Base-by-base conservation (phyloP, 2,797 vertebrate genomes). In the Mergus octosetaceus region DNA sequence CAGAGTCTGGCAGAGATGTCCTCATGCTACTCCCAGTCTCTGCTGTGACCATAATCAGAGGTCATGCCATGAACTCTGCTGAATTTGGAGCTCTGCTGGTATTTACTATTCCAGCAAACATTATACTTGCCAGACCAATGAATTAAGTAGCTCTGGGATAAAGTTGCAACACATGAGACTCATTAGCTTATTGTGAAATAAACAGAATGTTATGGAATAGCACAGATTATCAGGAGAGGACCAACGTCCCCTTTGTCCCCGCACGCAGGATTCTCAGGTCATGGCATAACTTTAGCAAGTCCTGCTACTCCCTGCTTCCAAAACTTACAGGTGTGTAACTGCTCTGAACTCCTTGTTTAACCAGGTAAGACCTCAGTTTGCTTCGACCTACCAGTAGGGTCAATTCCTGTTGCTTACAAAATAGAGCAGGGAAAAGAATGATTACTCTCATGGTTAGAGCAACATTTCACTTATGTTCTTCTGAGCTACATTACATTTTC, bases 141-240 rank as follows among this genome's bases (percentile, higher is more conserved):
- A 93, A 87, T 57, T 92, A 89, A 89, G 78, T 64, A 92, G 72
- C 39, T 89, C 65, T 91, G 53, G 53, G 78, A 51, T 83, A 36
- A 81, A 91, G 65, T 74, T 96, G 89, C 91, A 92, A 90, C 94
- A 95, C 38, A 86, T 2, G 2, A 73, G 38, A 36, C 84, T 76
- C 51, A 85, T 82, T 69, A 88, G 30, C 25, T 84, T 65, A 36
- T 89, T 96, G 85, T 54, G 89, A 91, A 94, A 96, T 82, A 66
- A 76, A 53, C 18, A 83, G 28, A 89, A 53, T 53, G n/a, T 54
- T 69, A 89, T 61, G 49, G 82, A 83, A 92, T 82, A 85, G 17
- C 25, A 89, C 16, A 79, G 75, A 76, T 82, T 66, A 94, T 70
- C 84, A 71, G 87, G 62, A 53, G 87, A 79, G 51, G 43, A 89